phyloP scores from a whole-genome alignment of 2,113 vertebrate genomes.

The Lophochroa leadbeateri region DNA sequence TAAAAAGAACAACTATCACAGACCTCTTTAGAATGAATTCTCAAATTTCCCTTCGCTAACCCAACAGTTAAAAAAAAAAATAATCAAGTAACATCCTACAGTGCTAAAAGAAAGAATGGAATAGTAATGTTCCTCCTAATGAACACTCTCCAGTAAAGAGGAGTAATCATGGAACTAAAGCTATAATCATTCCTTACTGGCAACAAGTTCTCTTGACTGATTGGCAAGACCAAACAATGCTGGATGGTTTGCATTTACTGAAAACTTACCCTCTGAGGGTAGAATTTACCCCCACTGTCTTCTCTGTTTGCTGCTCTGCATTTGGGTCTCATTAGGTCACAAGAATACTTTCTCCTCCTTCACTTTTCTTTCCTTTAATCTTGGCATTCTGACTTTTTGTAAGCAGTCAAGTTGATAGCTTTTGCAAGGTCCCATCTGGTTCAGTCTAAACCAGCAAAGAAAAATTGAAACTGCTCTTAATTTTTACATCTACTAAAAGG shows the following conservation, averaged over 20 bases:
- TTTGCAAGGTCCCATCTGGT: slow-evolving; percentile 14
- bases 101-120: slow-evolving; percentile 37
- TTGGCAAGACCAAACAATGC: slow-evolving; percentile 36
- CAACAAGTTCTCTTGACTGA: slow-evolving; percentile 26
- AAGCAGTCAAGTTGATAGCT: not conserved
- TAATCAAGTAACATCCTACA: slow-evolving; percentile 24
- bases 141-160: slow-evolving; percentile 36
- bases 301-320: slow-evolving; percentile 16
- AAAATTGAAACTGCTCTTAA: not conserved
- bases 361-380: slow-evolving; percentile 16
- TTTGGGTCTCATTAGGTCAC: slow-evolving; percentile 22
- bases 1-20: slow-evolving; percentile 51
- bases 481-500: not conserved
- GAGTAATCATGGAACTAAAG: slow-evolving; percentile 44
- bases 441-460: not conserved
- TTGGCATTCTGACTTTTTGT: not conserved
- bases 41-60: not conserved
- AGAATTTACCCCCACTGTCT: not conserved
- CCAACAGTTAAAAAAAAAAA: not conserved
- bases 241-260: slow-evolving; percentile 46
- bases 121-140: slow-evolving; percentile 56
- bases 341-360: slow-evolving; percentile 43
- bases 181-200: slow-evolving; percentile 67
- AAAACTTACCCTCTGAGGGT: slow-evolving; percentile 7
- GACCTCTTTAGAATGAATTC: slow-evolving; percentile 4